A percentile compares a stretch with the other conserved stretches of the same genome.
phyloP scores from a whole-genome alignment of 2,797 vertebrate genomes.

The Columba guinea region DNA sequence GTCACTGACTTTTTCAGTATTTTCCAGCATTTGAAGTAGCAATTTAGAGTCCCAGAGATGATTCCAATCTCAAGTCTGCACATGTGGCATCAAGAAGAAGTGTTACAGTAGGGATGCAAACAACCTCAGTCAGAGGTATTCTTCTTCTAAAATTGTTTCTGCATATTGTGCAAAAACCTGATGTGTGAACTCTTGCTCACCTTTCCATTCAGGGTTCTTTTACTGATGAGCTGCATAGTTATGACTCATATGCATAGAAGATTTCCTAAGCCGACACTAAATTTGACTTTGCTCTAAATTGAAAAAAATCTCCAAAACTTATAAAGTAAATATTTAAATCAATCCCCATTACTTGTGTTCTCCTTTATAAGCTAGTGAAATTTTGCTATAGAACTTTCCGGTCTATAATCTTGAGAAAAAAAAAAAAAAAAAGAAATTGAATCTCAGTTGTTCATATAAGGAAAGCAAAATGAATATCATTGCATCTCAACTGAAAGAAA shows the following conservation, averaged over 20 bases:
- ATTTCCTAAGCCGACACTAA: conserved; percentile 19
- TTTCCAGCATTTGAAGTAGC: conserved; percentile 53
- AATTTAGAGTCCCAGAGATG: conserved; percentile 54
- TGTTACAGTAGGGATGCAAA: conserved; percentile 3
- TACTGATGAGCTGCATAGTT: conserved; percentile 11
- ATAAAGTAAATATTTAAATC: neutral
- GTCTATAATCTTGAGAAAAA: neutral
- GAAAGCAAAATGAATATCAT: neutral
- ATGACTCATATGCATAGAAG: neutral
- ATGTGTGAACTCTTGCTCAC: conserved; percentile 38
- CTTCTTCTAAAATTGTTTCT: conserved; percentile 34
- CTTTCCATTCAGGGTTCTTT: conserved; percentile 15
- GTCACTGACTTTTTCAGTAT: conserved; percentile 34
- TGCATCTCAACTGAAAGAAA: neutral
- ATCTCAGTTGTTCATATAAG: neutral
- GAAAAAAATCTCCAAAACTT: neutral
- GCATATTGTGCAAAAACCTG: neutral
- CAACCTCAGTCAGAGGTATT: neutral
- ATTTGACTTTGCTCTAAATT: neutral
- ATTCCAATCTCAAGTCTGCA: conserved; percentile 31
- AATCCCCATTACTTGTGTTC: neutral
- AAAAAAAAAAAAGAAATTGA: neutral
- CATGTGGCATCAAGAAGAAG: conserved; percentile 29
- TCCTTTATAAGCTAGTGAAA: neutral
- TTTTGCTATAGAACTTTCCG: neutral